Conservation (phyloP, 1,140 invertebrate genomes). For the Elymnias hypermnestra region DNA sequence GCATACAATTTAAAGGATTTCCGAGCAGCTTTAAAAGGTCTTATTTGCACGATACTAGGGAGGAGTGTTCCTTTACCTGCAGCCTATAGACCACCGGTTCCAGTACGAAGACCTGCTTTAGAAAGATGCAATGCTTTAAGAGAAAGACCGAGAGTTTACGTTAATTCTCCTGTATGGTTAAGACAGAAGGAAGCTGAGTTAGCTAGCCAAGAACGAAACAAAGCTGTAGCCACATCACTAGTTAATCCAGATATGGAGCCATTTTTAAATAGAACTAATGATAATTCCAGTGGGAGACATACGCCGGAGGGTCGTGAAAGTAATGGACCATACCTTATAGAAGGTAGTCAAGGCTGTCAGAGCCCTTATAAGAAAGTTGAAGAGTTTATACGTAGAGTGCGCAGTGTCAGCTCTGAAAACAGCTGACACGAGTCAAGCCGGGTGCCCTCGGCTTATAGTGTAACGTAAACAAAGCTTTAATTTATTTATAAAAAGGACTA, state of each 20-base stretch:
- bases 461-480: conserved; percentile 55
- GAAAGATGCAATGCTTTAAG: conserved; percentile 62
- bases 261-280: conserved; percentile 42
- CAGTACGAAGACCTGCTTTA: conserved; percentile 52
- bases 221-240: conserved; percentile 17
- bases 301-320: conserved; percentile 50
- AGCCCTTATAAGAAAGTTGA: conserved; percentile 61
- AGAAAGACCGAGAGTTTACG: conserved; percentile 63
- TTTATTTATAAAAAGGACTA: conserved; percentile 25
- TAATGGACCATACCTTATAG: conserved; percentile 52
- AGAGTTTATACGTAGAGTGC: conserved; percentile 55
- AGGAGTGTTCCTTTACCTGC: conserved; percentile 57
- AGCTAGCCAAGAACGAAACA: conserved; percentile 33
- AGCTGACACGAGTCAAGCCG: conserved; percentile 67
- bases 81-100: conserved; percentile 54
- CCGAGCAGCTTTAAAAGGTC: conserved; percentile 82
- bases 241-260: conserved; percentile 49
- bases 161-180: conserved; percentile 70
- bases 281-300: conserved; percentile 49
- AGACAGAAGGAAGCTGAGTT: conserved; percentile 60
- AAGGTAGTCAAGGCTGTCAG: conserved; percentile 49
- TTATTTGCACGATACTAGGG: conserved; percentile 78
- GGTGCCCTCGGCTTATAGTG: conserved; percentile 49
- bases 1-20: conserved; percentile 94
- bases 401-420: conserved; percentile 50